These are phyloP conservation scores for Staurois parvus DNA, from an alignment of 2,797 vertebrate genomes.

Conservation along the genomic window DNA sequence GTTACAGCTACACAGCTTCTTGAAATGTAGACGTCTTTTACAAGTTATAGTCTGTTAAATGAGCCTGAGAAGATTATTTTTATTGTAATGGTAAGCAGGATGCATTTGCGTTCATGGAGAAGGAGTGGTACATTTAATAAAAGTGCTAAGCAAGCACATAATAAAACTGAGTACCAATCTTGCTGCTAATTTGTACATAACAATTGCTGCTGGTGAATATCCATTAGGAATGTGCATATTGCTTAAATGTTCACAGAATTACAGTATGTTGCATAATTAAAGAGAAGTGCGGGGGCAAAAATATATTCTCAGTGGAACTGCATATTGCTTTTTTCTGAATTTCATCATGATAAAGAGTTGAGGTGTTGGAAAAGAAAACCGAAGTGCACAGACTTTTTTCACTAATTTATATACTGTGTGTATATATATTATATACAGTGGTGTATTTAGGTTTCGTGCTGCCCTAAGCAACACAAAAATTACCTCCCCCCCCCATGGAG, in stretches of 20 bases:
- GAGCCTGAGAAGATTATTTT: constrained; percentile 47
- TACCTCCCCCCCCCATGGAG: too few species aligned
- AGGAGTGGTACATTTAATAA: constrained; percentile 31
- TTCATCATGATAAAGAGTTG: neutral
- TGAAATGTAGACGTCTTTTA: constrained; percentile 52
- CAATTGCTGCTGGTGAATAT: constrained; percentile 23
- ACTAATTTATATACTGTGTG: too few species aligned
- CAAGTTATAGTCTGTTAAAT: constrained; percentile 45
- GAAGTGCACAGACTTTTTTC: neutral
- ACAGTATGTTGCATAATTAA: constrained; percentile 33
- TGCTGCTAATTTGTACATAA: constrained; percentile 47
- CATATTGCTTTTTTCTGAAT: neutral
- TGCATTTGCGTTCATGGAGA: constrained; percentile 26
- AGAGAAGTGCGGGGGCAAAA: constrained; percentile 19
- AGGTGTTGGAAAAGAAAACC: neutral
- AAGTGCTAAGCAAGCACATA: constrained; percentile 32
- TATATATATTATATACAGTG: too few species aligned
- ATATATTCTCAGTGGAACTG: neutral
- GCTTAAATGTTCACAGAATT: constrained; percentile 41
- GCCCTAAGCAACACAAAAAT: too few species aligned
- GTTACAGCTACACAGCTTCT: neutral
- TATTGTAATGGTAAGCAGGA: constrained; percentile 41
- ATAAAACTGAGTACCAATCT: constrained; percentile 16
- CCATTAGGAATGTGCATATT: constrained; percentile 28
- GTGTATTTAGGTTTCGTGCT: too few species aligned